Evolutionary conservation across 1,140 invertebrate genomes (phyloP), one percentile per base, ranked within the genome.

Genomic region (Hetaerina americana): DNA sequence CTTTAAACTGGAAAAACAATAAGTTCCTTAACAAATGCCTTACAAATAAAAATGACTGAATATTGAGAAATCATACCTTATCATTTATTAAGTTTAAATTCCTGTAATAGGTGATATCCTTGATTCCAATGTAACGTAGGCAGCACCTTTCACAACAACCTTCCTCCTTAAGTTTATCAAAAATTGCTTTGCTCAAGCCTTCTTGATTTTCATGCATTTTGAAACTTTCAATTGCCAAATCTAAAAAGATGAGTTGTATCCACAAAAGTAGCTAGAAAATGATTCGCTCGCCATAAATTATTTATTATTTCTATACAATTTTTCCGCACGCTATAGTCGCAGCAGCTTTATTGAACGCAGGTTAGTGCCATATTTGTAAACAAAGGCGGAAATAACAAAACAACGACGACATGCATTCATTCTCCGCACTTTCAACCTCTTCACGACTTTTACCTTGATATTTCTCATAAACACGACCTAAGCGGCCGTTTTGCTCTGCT

Each of bases 101-200:
- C 0, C 70, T 66, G 24, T 71, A 71, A 22, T 24, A 66, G 1
- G 25, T 1, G 5, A 24, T 22, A 71, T 71, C 70, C 28, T 49
- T 71, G 26, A 66, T 49, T 71, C 70, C 70, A 66, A 71, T 26
- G 40, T 67, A 71, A 8, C 70, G 26, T 18, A 71, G 22, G 18
- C 28, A 31, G 67, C 70, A 71, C 26, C 70, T 25, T n/a, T 66
- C 40, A 66, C 70, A 71, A 57, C 70, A 71, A 27, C 70, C 70
- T 1, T 25, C 57, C 1, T 6, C 18, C 66, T 27, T 1, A 49
- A 71, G 24, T n/a, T n/a, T 27, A 66, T 27, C n/a, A 66, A 71
- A 67, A 5, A 71, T 29, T 0, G 0, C 5, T n/a, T 26, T 69
- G n/a, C n/a, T n/a, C n/a, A n/a, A n/a, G n/a, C n/a, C n/a, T 69